Evolutionary conservation across 2,797 vertebrate species (phyloP).

Genomic region (Chiroxiphia lanceolata): DNA sequence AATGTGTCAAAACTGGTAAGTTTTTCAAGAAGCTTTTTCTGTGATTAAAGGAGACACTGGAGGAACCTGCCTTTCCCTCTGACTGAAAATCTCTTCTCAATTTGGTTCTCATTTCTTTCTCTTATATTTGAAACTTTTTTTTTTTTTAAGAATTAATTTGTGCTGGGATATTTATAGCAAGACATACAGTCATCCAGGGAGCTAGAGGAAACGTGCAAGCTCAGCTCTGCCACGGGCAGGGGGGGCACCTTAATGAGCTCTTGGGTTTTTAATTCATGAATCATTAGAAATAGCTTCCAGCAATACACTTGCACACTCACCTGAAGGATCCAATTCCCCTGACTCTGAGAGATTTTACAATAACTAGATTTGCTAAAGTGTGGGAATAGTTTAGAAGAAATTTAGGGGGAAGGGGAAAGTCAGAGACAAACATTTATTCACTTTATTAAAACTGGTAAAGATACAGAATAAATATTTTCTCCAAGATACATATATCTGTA

Average conservation of each 20-base stretch:
- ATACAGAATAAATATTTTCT: constrained; percentile 67
- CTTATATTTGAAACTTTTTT: not conserved
- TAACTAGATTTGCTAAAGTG: not conserved
- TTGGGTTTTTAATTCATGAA: not conserved
- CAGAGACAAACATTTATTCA: not conserved
- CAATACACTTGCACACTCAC: not conserved
- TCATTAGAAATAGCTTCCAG: not conserved
- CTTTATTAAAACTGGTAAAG: constrained; percentile 33
- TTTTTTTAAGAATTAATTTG: not conserved
- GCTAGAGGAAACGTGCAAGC: rapidly evolving
- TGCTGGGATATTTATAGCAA: not conserved
- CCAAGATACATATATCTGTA: not conserved
- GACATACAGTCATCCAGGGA: not conserved
- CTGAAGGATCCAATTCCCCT: not conserved
- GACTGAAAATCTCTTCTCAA: not conserved
- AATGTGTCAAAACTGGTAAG: rapidly evolving
- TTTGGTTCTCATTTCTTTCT: not conserved
- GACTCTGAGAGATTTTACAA: not conserved
- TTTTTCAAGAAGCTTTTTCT: not conserved
- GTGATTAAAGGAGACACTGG: not conserved
- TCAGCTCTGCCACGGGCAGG: not conserved
- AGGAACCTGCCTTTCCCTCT: not conserved
- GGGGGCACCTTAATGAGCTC: not conserved
- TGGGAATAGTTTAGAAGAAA: not conserved
- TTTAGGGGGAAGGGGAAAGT: rapidly evolving